Conservation (phyloP, 2,888 invertebrate species). For the Eupithecia subumbrata region DNA sequence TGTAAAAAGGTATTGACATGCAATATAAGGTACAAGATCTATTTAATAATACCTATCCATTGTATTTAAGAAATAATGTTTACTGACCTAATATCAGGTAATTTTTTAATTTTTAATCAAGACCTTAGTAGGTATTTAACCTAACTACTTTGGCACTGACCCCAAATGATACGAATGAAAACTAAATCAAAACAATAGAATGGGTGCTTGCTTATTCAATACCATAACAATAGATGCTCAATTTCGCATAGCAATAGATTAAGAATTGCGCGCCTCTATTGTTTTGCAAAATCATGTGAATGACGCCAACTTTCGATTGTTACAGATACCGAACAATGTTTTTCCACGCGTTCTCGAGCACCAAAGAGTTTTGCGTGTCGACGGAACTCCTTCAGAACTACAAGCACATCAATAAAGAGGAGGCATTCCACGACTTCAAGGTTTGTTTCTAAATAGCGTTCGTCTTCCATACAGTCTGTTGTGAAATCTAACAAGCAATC, state of each 20-base stretch:
- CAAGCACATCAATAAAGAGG: slow-evolving; percentile 86
- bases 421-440: slow-evolving; percentile 89
- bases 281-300: slow-evolving; percentile 36
- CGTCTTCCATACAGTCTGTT: slow-evolving; percentile 16
- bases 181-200: slow-evolving; percentile 13
- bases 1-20: background rate
- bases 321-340: slow-evolving; percentile 87
- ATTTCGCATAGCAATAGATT: slow-evolving; percentile 39
- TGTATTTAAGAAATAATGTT: background rate
- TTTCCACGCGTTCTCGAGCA: slow-evolving; percentile 92
- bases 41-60: background rate
- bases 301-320: slow-evolving; percentile 40
- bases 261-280: slow-evolving; percentile 18
- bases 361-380: slow-evolving; percentile 91
- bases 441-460: slow-evolving; percentile 58
- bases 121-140: background rate
- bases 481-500: slow-evolving; percentile 15
- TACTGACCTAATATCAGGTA: background rate
- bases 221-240: slow-evolving; percentile 1
- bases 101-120: background rate
- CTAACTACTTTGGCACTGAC: slow-evolving; percentile 14
- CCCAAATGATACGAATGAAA: slow-evolving; percentile 10
- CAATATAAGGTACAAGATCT: background rate
- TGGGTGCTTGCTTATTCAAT: background rate
- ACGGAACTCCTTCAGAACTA: slow-evolving; percentile 89